These are phyloP conservation scores for Acholoe squamosa DNA, from an alignment of 2,888 invertebrate genomes.

Conservation along the genomic window DNA sequence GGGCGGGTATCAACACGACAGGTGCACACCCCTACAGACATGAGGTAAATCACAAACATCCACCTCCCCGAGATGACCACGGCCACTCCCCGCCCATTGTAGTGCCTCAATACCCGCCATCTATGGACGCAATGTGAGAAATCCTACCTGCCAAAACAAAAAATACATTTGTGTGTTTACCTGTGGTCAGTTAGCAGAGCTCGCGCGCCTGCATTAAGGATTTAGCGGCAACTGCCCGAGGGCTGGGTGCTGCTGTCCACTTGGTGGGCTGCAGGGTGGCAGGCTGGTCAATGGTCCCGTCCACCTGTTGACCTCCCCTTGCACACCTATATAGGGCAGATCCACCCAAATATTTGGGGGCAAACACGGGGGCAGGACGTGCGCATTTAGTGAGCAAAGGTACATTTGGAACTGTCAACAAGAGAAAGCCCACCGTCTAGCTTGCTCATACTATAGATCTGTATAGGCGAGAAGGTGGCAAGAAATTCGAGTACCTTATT, in stretches of 20 bases:
- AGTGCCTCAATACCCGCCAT: neutral
- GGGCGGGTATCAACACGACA: neutral
- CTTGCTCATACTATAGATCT: neutral
- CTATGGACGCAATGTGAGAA: neutral
- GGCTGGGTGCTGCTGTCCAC: neutral
- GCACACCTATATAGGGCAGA: neutral
- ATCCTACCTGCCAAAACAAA: constrained; percentile 43
- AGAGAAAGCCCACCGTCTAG: neutral
- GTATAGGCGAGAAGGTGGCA: neutral
- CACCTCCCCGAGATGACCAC: neutral
- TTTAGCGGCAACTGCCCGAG: neutral
- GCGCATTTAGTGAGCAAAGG: constrained; percentile 55
- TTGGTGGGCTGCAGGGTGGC: constrained; percentile 2
- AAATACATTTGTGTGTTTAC: constrained; percentile 50
- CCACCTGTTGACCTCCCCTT: constrained; percentile 57
- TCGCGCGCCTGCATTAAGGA: neutral
- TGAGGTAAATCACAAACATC: neutral
- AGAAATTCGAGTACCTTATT: constrained; percentile 18
- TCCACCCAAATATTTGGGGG: constrained; percentile 60
- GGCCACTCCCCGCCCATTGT: neutral
- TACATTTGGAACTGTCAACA: constrained; percentile 60
- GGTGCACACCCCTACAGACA: constrained; percentile 1
- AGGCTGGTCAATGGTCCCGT: constrained; percentile 1
- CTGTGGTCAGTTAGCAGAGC: constrained; percentile 29
- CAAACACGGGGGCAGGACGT: constrained; percentile 56